These are phyloP conservation scores for Portunus trituberculatus DNA, from an alignment of 1,140 invertebrate genomes.

Conservation along the genomic window DNA sequence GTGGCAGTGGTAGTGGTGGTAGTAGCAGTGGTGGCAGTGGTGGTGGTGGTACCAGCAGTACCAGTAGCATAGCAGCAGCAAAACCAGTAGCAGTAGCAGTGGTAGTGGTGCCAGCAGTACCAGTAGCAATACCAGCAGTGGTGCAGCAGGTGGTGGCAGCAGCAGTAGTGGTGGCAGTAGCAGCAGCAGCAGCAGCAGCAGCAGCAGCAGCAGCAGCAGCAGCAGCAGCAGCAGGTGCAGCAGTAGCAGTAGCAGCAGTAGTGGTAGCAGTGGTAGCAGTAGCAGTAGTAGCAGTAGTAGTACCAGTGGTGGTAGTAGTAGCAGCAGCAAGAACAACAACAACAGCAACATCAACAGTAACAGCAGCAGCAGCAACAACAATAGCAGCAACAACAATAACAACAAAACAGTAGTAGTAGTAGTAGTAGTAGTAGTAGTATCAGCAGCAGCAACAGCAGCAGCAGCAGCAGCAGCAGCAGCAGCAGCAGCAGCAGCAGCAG, in stretches of 20 bases:
- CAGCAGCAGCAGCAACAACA: neutral
- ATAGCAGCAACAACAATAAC: neutral
- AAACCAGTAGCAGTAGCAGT: too few relatives aligned
- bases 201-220: too few relatives aligned
- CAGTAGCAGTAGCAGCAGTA: neutral
- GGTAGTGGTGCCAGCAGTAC: too few relatives aligned
- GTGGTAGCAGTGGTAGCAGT: slow-evolving; percentile 9
- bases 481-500: too few relatives aligned
- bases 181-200: too few relatives aligned
- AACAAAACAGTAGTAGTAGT: slow-evolving; percentile 26
- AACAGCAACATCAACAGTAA: slow-evolving; percentile 21
- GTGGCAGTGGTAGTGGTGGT: too few relatives aligned
- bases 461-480: too few relatives aligned
- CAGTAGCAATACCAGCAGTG: too few relatives aligned
- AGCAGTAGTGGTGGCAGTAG: too few relatives aligned
- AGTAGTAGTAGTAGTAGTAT: too few relatives aligned
- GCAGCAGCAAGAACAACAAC: neutral
- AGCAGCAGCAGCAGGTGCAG: neutral
- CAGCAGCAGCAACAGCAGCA: neutral
- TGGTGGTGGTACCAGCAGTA: too few relatives aligned
- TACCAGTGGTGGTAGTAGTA: slow-evolving; percentile 3
- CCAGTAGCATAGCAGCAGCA: neutral
- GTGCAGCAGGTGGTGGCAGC: too few relatives aligned
- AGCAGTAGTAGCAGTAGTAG: slow-evolving; percentile 23
- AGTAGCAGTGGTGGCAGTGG: neutral